Conservation (phyloP, 2,113 vertebrate species). For the Dascyllus trimaculatus region DNA sequence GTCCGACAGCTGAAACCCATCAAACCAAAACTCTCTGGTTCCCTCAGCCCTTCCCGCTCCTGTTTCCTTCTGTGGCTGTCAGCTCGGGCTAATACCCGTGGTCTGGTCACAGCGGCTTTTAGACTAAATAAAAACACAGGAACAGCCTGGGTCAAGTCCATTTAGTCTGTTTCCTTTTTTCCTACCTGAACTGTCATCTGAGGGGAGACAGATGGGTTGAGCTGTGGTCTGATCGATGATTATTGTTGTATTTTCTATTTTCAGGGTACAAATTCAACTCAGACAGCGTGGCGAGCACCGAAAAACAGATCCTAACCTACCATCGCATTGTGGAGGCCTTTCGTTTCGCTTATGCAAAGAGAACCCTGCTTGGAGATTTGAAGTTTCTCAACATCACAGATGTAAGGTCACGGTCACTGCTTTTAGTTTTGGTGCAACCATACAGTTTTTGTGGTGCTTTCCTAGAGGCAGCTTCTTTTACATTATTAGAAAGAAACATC, state of each 20-base stretch:
- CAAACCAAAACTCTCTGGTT: constrained; percentile 33
- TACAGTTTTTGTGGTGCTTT: no score
- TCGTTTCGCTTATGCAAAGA: constrained; percentile 94
- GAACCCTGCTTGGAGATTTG: constrained; percentile 91
- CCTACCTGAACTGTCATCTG: neutral
- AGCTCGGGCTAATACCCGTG: constrained; percentile 8
- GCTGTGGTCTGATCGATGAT: neutral
- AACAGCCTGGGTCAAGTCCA: neutral
- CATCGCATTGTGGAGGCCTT: constrained; percentile 95
- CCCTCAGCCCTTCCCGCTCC: neutral
- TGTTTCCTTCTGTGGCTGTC: constrained; percentile 30
- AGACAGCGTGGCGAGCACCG: constrained; percentile 81
- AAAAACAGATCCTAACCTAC: constrained; percentile 90
- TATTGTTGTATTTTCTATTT: constrained; percentile 24
- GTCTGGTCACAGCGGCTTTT: constrained; percentile 35
- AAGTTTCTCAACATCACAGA: constrained; percentile 86
- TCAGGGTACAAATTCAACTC: constrained; percentile 90
- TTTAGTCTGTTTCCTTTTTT: constrained; percentile 1
- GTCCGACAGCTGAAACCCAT: constrained; percentile 55
- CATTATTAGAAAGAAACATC: neutral
- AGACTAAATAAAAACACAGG: constrained; percentile 41
- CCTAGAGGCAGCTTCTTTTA: no score
- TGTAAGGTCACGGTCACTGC: constrained; percentile 77
- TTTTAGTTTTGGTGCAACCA: neutral
- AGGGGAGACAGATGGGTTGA: neutral